Percentiles rank a stretch among this genome's conserved stretches.
phyloP scores from a whole-genome alignment of 2,888 invertebrate genomes.

The Oligia fasciuncula region DNA sequence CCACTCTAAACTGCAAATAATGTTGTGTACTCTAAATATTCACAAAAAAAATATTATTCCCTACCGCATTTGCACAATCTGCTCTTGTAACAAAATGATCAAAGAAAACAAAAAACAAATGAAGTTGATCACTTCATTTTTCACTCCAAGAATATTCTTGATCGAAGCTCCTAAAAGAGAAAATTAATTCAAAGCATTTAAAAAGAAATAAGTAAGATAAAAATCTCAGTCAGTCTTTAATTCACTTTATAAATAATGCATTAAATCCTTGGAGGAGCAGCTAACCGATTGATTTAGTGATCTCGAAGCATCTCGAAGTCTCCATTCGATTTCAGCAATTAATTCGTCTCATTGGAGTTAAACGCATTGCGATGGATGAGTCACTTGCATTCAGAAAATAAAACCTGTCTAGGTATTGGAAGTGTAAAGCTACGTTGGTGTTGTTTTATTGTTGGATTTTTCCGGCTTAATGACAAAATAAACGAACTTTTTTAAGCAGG shows the following conservation, averaged over 20 bases:
- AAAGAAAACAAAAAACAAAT: not conserved
- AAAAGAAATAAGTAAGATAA: slow-evolving; percentile 35
- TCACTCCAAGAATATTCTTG: not conserved
- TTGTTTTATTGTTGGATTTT: not conserved
- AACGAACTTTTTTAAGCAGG: not conserved
- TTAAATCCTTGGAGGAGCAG: slow-evolving; percentile 45
- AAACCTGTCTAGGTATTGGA: slow-evolving; percentile 22
- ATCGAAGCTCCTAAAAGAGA: not conserved
- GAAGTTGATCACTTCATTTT: not conserved
- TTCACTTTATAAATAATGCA: slow-evolving; percentile 57
- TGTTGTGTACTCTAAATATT: not conserved
- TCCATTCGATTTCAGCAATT: slow-evolving; percentile 51
- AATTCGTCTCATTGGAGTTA: slow-evolving; percentile 51
- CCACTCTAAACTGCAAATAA: too few species aligned
- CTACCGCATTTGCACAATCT: not conserved
- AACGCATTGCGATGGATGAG: slow-evolving; percentile 18
- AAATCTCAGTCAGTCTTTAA: slow-evolving; percentile 39
- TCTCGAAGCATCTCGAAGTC: slow-evolving; percentile 44
- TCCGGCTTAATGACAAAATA: too few species aligned
- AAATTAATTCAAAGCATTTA: slow-evolving; percentile 13
- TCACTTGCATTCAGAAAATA: slow-evolving; percentile 14
- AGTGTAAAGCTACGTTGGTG: not conserved
- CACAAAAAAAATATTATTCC: not conserved
- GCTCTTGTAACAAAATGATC: not conserved
- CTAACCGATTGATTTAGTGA: slow-evolving; percentile 62